phyloP scores from a whole-genome alignment of 2,888 invertebrate species.

The Stenoptilia bipunctidactyla region DNA sequence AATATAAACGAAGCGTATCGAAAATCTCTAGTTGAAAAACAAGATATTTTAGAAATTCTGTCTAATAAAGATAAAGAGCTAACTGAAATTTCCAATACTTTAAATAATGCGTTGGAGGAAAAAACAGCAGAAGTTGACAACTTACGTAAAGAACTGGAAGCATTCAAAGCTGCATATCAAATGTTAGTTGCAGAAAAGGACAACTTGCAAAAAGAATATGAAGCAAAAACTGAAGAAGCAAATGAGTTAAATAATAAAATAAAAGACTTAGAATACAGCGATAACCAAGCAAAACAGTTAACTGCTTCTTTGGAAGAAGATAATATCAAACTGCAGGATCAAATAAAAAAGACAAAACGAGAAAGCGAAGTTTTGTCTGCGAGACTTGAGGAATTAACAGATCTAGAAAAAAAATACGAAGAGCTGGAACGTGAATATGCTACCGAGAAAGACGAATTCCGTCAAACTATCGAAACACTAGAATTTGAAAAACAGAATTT shows the following conservation, averaged over 20 bases:
- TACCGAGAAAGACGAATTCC: slow-evolving; percentile 28
- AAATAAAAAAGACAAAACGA: slow-evolving; percentile 26
- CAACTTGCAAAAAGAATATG: slow-evolving; percentile 26
- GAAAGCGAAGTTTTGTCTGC: slow-evolving; percentile 31
- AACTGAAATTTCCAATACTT: slow-evolving; percentile 16
- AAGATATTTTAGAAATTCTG: slow-evolving; percentile 23
- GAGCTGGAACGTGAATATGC: slow-evolving; percentile 26
- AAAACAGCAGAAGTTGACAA: slow-evolving; percentile 18
- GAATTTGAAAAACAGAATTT: slow-evolving; percentile 33
- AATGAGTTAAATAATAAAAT: slow-evolving; percentile 24
- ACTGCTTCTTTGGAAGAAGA: not conserved
- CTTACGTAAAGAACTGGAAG: slow-evolving; percentile 23
- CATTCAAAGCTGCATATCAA: slow-evolving; percentile 21
- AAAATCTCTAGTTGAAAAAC: slow-evolving; percentile 26
- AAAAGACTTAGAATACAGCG: slow-evolving; percentile 21
- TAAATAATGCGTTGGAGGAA: slow-evolving; percentile 19
- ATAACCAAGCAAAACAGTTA: slow-evolving; percentile 10
- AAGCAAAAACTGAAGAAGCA: slow-evolving; percentile 37
- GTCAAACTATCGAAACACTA: slow-evolving; percentile 15
- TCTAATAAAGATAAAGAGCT: slow-evolving; percentile 23
- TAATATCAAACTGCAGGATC: not conserved
- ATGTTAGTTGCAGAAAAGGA: slow-evolving; percentile 25
- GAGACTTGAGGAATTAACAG: slow-evolving; percentile 31
- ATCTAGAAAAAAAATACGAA: slow-evolving; percentile 29
- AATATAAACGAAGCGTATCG: slow-evolving; percentile 23